Base-by-base conservation (phyloP, 2,888 invertebrate species). In the Ormyrus nitidulus region DNA sequence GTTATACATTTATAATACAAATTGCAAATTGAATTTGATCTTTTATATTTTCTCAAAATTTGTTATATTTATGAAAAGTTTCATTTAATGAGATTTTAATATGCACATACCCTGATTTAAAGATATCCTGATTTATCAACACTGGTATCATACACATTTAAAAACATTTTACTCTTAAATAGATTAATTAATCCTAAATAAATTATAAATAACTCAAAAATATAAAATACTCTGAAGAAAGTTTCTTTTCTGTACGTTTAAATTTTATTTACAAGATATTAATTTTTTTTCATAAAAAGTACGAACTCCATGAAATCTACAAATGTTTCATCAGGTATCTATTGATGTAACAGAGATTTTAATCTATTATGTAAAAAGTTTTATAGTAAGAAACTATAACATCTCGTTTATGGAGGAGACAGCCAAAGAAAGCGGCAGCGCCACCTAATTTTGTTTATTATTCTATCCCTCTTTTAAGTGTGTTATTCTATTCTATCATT, bases 81-180 rank as follows among this genome's bases (percentile, higher is more conserved):
- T 56, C 56, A 56, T 62, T 72, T 53, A n/a, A 44, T 72, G 13
- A 71, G 6, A 71, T 65, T 66, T 54, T 49, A 71, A 66, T 19
- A 75, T 75, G 71, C 59, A 75, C 11, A 0, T 75, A 59, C 46
- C 53, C 49, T 11, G 11, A 44, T 34, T 2, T 54, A 54, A 54
- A 9, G 34, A 68, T n/a, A 70, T 72, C 49, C 65, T 74, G 66
- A 74, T 48, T 74, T 49, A 58, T 58, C 49, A 72, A 72, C 5
- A 69, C 56, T 56, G 7, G 48, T 68, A n/a, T 56, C 56, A 13
- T 8, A 13, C 6, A 69, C 19, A n/a, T 54, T 44, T 44, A 10
- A 53, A 68, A 68, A 53, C 5, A 48, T 19, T 44, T 48, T 44
- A 56, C 5, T 19, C 6, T 54, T 13, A 70, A 58, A 34, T 48